Evolutionary conservation across 2,797 vertebrate species (phyloP), one percentile per base, ranked within the genome.

Genomic region (Austrolebias charrua): DNA sequence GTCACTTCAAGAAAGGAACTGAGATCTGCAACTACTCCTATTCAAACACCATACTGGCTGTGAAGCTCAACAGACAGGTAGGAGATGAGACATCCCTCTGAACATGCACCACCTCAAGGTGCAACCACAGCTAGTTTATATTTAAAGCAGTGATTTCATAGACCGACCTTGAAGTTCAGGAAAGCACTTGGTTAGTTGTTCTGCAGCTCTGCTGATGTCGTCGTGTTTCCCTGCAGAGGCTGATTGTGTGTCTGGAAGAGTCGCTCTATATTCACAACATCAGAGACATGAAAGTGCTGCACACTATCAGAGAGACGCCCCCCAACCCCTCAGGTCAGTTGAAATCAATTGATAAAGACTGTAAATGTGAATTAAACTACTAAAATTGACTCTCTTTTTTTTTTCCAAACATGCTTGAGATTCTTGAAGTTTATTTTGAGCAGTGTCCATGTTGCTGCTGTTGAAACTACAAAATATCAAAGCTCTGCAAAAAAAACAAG

Each of bases 1-100:
- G 98, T 89, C 98, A 99, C 85, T 99, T 99, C 73, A 99, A 99
- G 93, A 99, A 99, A 88, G 98, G 98, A 79, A 99, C 98, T 0
- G 98, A 99, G 90, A 99, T 99, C 86, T 99, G 98, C 89, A 99
- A 99, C 93, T 99, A 99, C 90, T 98, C 97, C 62, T 99, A 99
- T 80, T 98, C 97, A 60, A 99, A 99, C 89, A 99, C 97, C 45
- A 99, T 99, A 64, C 90, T 99, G 90, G 96, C 97, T 10, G 97
- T 99, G 63, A 99, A 96, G 67, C 93, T 99, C 50, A 99, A 99
- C 69, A 94, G 98, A 86, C 98, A 99, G 95, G 98, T 98, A 51
- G 68, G 51, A 8, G 44, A 31, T 4, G 46, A 16, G 15, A 19
- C 13, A 3, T 8, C 31, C 31, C 31, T 33, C 31, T 8, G 31